Evolutionary conservation across 2,888 invertebrate genomes (phyloP).

Genomic region (Leucoma salicis): DNA sequence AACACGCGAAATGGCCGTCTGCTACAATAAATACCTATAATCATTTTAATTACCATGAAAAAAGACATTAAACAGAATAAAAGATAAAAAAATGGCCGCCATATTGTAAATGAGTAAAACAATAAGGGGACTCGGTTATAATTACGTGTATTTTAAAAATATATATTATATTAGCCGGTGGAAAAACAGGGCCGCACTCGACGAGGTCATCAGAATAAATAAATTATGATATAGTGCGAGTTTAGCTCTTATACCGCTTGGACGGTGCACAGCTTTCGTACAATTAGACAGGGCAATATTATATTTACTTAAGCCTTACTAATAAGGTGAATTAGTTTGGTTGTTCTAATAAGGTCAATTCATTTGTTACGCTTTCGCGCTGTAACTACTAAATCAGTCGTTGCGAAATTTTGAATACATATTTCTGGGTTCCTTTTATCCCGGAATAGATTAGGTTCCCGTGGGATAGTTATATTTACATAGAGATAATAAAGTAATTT

Average conservation of each 20-base stretch:
- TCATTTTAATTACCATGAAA: conserved; percentile 77
- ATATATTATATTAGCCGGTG: conserved; percentile 55
- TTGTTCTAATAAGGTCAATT: too few relatives aligned
- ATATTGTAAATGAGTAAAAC: conserved; percentile 73
- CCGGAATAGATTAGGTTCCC: too few relatives aligned
- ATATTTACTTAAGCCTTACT: too few relatives aligned
- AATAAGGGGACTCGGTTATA: conserved; percentile 33
- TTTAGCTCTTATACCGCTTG: conserved; percentile 55
- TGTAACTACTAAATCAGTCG: too few relatives aligned
- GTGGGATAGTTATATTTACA: too few relatives aligned
- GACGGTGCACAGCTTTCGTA: conserved; percentile 40
- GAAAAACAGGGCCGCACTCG: conserved; percentile 62
- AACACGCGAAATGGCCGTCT: conserved; percentile 71
- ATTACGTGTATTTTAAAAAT: conserved; percentile 52
- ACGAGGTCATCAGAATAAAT: conserved; percentile 76
- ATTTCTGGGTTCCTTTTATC: too few relatives aligned
- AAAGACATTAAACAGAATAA: conserved; percentile 73
- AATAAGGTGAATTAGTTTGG: too few relatives aligned
- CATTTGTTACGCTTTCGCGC: too few relatives aligned
- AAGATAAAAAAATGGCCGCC: conserved; percentile 67
- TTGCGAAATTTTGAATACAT: too few relatives aligned
- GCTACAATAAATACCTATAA: conserved; percentile 78
- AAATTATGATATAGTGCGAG: conserved; percentile 78
- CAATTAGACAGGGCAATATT: conserved; percentile 36
- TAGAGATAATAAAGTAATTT: too few relatives aligned